Conservation (phyloP, 2,113 vertebrate species). For the Lucifuga dentata region DNA sequence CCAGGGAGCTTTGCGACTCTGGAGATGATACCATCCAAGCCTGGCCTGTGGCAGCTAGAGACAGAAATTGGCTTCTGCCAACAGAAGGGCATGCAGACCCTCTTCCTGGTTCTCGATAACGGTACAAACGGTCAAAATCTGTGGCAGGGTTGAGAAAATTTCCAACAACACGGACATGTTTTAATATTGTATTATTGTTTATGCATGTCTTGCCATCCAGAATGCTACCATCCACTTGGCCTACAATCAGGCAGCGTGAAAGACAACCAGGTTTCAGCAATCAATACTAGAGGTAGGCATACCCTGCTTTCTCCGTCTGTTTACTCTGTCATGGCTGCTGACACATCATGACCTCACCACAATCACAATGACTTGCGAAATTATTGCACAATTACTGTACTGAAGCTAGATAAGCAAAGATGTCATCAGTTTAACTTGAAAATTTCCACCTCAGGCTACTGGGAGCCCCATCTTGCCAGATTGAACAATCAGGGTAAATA, state of each 20-base stretch:
- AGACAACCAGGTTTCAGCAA: constrained; percentile 87
- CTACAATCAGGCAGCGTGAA: constrained; percentile 85
- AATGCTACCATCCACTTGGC: constrained; percentile 89
- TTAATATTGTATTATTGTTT: constrained; percentile 1
- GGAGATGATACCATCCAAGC: constrained; percentile 92
- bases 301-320: not conserved
- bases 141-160: not conserved
- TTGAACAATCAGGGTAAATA: constrained; percentile 88
- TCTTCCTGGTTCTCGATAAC: constrained; percentile 89
- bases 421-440: not conserved
- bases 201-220: constrained; percentile 68
- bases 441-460: constrained; percentile 80
- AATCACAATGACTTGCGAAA: not conserved
- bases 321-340: not conserved
- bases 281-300: constrained; percentile 81
- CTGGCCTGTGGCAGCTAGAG: constrained; percentile 93
- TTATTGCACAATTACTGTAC: not conserved
- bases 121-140: constrained; percentile 77
- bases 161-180: not conserved
- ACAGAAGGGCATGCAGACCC: constrained; percentile 90
- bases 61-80: constrained; percentile 90
- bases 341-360: not conserved
- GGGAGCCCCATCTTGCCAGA: constrained; percentile 91
- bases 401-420: not conserved
- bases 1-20: constrained; percentile 91